These are phyloP conservation scores for Agapetus fuscipes DNA, from an alignment of 2,888 invertebrate species.

Conservation along the genomic window DNA sequence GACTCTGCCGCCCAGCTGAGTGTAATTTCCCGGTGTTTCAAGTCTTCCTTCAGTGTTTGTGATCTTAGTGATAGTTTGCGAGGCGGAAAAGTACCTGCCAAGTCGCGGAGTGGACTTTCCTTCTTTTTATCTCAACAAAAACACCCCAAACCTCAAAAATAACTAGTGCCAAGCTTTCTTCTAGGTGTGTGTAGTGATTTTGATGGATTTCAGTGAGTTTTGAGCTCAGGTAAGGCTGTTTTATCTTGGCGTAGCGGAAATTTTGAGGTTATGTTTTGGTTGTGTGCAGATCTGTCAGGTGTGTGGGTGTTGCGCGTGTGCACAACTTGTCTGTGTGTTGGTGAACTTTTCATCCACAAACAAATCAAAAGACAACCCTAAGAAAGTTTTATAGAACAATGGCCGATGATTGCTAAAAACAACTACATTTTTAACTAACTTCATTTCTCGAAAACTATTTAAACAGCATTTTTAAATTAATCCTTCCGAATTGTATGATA, in stretches of 20 bases:
- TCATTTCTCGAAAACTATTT: too few species aligned
- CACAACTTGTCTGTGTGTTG: conserved; percentile 3
- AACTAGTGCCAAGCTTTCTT: neutral
- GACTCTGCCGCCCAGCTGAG: conserved; percentile 23
- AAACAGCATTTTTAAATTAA: too few species aligned
- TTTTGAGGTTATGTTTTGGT: conserved; percentile 22
- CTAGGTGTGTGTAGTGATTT: too few species aligned
- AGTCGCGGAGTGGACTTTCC: conserved; percentile 5
- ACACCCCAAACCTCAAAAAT: neutral
- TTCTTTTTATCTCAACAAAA: conserved; percentile 1
- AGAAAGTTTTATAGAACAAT: conserved; percentile 7
- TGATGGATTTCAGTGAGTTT: too few species aligned
- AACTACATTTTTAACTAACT: too few species aligned
- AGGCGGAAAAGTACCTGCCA: conserved; percentile 14
- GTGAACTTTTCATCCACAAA: neutral
- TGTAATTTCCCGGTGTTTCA: conserved; percentile 24
- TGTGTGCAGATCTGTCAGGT: conserved; percentile 14
- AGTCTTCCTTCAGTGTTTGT: too few species aligned
- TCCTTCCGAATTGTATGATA: too few species aligned
- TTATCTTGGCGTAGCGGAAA: too few species aligned
- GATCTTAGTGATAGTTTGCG: conserved; percentile 22
- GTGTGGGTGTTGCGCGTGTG: neutral
- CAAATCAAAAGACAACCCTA: neutral
- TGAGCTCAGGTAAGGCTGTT: too few species aligned
- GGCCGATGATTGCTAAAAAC: too few species aligned